Percentiles rank a stretch among this genome's conserved stretches.
Conservation (phyloP, 2,113 vertebrate species). For the Sylvilagus bachmani region DNA sequence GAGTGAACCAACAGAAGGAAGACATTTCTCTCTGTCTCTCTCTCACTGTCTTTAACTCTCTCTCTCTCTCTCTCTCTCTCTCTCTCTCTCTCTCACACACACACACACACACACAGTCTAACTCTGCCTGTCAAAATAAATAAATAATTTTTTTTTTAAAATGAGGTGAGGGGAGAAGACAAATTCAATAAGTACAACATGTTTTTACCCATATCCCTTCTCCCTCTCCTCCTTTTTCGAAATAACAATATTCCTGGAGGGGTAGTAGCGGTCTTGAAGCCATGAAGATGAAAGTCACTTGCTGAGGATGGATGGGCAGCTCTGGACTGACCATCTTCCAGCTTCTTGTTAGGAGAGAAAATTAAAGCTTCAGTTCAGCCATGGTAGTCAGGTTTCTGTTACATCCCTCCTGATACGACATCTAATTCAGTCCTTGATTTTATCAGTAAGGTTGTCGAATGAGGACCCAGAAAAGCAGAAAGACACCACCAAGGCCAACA, state of each 20-base stretch:
- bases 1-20: no score
- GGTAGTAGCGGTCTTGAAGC: background rate
- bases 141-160: no score
- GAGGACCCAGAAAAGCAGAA: background rate
- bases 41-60: no score
- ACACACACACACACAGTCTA: no score
- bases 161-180: background rate
- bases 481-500: constrained; percentile 16
- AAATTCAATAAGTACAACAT: background rate
- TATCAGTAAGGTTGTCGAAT: background rate
- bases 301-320: background rate
- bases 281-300: background rate
- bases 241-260: background rate
- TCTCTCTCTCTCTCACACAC: no score
- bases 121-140: no score
- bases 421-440: background rate
- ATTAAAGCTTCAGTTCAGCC: background rate
- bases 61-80: no score
- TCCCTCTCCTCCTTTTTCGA: constrained; percentile 21
- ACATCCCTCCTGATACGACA: background rate
- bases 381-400: background rate
- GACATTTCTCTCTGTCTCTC: no score
- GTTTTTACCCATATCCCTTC: background rate
- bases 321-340: background rate
- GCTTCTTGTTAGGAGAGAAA: background rate